Percentiles rank a stretch among this genome's conserved stretches.
These are phyloP conservation scores for Dasypolia templi DNA, from an alignment of 2,888 invertebrate genomes.

Conservation along the genomic window DNA sequence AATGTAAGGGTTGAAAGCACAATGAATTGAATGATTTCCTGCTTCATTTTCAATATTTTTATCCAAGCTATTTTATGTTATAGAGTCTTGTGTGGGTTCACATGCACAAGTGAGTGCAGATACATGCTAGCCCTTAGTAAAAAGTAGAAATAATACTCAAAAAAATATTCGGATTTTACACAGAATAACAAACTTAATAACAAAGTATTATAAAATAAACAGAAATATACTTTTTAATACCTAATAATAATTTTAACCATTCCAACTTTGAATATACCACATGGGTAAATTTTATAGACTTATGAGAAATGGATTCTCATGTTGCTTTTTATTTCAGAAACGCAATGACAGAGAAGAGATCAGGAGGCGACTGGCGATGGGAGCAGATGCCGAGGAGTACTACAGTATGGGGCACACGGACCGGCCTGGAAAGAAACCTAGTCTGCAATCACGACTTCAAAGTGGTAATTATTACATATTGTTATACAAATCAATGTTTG, in stretches of 20 bases:
- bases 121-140: neutral
- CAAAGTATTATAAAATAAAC: neutral
- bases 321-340: conserved; percentile 90
- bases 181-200: neutral
- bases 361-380: conserved; percentile 96
- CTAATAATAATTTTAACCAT: neutral
- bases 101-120: neutral
- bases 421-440: conserved; percentile 95
- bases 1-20: conserved; percentile 71
- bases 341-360: conserved; percentile 98
- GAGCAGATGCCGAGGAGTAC: conserved; percentile 94
- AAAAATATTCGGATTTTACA: too few relatives aligned
- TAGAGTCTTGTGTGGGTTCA: neutral
- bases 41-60: neutral
- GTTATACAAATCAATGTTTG: neutral
- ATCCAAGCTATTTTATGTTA: neutral
- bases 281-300: neutral
- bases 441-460: conserved; percentile 96
- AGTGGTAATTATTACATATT: conserved; percentile 91
- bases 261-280: neutral
- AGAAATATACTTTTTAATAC: neutral
- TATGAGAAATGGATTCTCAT: neutral
- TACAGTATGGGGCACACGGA: conserved; percentile 91
- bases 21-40: neutral
- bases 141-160: neutral